These are phyloP conservation scores for Chelonia mydas DNA, from an alignment of 2,797 vertebrate species.

Conservation along the genomic window DNA sequence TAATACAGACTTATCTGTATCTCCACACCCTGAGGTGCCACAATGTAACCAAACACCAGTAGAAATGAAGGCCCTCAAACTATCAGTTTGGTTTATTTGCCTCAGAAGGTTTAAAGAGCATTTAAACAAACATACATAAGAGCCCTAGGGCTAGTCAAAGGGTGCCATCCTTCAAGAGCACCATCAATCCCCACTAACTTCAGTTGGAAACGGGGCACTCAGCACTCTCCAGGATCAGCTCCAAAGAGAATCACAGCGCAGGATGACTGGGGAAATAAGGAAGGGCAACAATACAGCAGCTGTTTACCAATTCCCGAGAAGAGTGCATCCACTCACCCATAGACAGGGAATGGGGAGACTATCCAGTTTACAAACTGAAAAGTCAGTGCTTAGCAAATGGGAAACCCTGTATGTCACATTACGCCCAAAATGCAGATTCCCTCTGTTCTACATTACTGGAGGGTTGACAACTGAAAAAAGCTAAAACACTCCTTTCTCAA, in stretches of 20 bases:
- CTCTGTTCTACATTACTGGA: neutral
- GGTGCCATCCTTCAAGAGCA: neutral
- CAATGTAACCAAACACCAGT: neutral
- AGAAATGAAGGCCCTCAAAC: neutral
- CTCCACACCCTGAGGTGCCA: neutral
- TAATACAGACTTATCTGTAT: neutral
- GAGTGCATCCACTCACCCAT: neutral
- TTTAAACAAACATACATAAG: neutral
- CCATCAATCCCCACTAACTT: neutral
- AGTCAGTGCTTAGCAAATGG: neutral
- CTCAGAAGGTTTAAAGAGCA: neutral
- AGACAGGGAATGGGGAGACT: neutral
- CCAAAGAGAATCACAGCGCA: neutral
- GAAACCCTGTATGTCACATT: neutral
- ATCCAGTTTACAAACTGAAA: neutral
- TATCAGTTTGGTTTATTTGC: neutral
- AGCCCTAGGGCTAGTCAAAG: neutral
- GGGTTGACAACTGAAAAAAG: neutral
- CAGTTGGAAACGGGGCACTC: neutral
- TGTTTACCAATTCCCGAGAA: neutral
- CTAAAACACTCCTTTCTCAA: neutral
- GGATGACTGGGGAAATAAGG: neutral
- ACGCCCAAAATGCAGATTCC: neutral
- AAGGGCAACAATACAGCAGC: neutral
- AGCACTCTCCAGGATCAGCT: neutral